phyloP scores from a whole-genome alignment of 2,113 vertebrate species.

The Urocynchramus pylzowi region DNA sequence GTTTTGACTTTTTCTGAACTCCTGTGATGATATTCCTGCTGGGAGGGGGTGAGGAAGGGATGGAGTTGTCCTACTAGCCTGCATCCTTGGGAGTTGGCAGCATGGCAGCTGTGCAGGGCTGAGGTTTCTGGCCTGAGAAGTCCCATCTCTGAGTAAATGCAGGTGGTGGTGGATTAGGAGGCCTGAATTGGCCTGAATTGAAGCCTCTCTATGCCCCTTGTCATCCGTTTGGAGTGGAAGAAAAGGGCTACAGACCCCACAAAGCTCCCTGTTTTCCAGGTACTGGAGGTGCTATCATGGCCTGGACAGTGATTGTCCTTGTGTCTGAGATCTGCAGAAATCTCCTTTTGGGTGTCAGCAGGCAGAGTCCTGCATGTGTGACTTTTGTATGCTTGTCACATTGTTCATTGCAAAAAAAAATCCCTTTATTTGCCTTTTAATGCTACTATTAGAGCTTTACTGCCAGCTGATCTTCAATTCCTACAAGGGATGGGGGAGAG shows the following conservation, averaged over 20 bases:
- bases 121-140: not conserved
- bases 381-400: not conserved
- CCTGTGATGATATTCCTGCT: not conserved
- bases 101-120: accelerated
- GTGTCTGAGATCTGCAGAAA: not conserved
- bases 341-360: not conserved
- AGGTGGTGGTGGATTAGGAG: no score
- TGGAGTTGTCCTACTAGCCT: not conserved
- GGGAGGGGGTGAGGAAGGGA: not conserved
- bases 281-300: accelerated
- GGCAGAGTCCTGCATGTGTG: not conserved
- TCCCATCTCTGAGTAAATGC: not conserved
- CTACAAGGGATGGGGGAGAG: not conserved
- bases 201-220: not conserved
- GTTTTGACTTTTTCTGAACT: not conserved
- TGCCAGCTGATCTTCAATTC: not conserved
- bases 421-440: conserved; percentile 3
- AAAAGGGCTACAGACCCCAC: not conserved
- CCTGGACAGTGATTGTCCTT: not conserved
- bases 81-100: accelerated
- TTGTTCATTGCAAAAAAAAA: not conserved
- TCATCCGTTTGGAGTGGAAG: not conserved
- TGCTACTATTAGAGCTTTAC: not conserved
- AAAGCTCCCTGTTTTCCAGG: accelerated
- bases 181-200: not conserved